phyloP scores from a whole-genome alignment of 2,113 vertebrate species.

The Plectropomus leopardus region DNA sequence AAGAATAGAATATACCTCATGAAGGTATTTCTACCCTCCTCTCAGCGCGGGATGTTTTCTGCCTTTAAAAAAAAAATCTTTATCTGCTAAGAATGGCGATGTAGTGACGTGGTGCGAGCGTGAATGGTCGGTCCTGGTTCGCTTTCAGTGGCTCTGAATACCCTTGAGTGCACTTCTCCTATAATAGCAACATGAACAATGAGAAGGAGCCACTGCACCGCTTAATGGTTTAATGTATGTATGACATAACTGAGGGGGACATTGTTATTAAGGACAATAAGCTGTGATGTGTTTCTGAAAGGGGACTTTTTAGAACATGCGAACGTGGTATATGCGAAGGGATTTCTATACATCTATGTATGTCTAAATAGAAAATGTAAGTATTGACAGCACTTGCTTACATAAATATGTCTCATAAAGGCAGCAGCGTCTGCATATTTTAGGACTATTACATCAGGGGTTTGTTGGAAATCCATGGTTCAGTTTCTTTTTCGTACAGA shows the following conservation, averaged over 20 bases:
- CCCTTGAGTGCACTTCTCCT: conserved; percentile 73
- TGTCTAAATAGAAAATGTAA: neutral
- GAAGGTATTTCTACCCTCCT: conserved; percentile 56
- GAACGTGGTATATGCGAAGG: neutral
- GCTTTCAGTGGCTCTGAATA: conserved; percentile 71
- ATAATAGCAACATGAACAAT: conserved; percentile 72
- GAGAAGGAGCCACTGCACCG: conserved; percentile 59
- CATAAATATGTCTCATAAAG: conserved; percentile 45
- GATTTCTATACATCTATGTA: neutral
- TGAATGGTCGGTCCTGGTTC: conserved; percentile 46
- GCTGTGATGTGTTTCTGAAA: neutral
- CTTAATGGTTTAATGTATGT: conserved; percentile 70
- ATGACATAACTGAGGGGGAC: conserved; percentile 58
- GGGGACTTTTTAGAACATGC: conserved; percentile 20
- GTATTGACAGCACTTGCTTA: conserved; percentile 42
- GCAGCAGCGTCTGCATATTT: conserved; percentile 42
- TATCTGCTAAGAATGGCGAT: conserved; percentile 24
- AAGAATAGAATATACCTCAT: conserved; percentile 36
- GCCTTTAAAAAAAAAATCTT: conserved; percentile 42
- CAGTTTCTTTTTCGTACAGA: neutral
- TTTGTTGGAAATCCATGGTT: neutral
- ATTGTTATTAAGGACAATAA: conserved; percentile 34
- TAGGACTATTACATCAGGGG: conserved; percentile 34
- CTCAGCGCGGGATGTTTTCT: conserved; percentile 46
- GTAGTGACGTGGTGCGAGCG: conserved; percentile 21